Base-by-base conservation (phyloP, 2,888 invertebrate species). In the Rapana venosa region DNA sequence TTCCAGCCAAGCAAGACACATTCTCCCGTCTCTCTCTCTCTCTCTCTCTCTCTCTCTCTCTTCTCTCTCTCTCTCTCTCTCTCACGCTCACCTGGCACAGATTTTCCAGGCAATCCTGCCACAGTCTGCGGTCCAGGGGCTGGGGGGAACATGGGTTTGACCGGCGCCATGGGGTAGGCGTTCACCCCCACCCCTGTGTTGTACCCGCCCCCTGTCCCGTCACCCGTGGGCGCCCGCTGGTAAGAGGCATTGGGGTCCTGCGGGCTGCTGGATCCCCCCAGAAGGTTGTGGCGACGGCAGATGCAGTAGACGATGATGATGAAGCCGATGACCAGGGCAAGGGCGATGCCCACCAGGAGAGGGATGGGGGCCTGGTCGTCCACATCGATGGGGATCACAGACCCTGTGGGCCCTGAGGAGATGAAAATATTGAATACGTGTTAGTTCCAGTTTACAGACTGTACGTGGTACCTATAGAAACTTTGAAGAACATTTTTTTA, bases 291-390 rank as follows among this genome's bases (percentile, higher is more conserved):
- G 17, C 90, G 87, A 8, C 91, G 88, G 83, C 90, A 91, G 35
- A 90, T 87, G 89, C 91, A 91, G 84, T 89, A 91, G 86, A 91
- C 87, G 61, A 91, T 87, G 66, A 91, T 84, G 22, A 91, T 81
- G 47, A 91, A 91, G 35, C 91, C 91, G 61, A 91, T 88, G 30
- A 91, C 90, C 0, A 91, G 84, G 56, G 90, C 86, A 5, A 91
- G 87, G 32, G 91, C 91, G 70, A 91, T 91, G 22, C 91, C 91
- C 61, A 91, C 91, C 30, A 91, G 85, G 0, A 91, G 88, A 32
- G 91, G 91, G n/a, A 91, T 87, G 30, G 91, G 91, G 6, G 91
- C 91, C 35, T 90, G 90, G 87, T 91, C 91, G 87, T 91, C 91
- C 47, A 91, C 83, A 26, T 91, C 91, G 30, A 90, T 47, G 35